Evolutionary conservation across 1,140 invertebrate genomes (phyloP), one percentile per base, ranked within the genome.

Genomic region (Halesus radiatus): DNA sequence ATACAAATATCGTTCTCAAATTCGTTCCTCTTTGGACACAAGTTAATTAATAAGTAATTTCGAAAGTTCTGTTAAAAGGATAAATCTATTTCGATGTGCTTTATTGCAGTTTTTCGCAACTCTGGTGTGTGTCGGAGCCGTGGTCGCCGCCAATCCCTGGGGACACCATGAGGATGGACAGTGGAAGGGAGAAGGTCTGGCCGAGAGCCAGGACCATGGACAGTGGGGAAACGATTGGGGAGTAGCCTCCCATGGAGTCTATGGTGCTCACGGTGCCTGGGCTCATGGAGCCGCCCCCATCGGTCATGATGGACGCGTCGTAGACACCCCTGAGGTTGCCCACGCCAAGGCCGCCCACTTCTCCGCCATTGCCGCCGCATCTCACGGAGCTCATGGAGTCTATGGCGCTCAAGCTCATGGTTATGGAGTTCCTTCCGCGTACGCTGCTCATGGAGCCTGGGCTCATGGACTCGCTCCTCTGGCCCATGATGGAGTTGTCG

Each of bases 341-440:
- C 87, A 88, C 80, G 88, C 88, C 68, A 88, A 88, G 77, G 88
- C 88, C 80, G 87, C 88, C 79, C 88, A 89, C 85, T 85, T 88
- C 79, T 87, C 88, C 78, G 78, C 78, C 22, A 70, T 62, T 29
- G 10, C 79, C 56, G 54, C 74, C 29, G 81, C 54, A n/a, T 56
- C 45, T 3, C 50, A 66, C 16, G 76, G 73, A 20, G 15, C n/a
- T 26, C 56, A 54, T 45, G 32, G 18, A 16, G 77, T 64, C 64
- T 26, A 76, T 73, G 79, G 76, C n/a, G 75, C 26, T 37, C 32
- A 6, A 3, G 78, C 78, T 50, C 54, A 79, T 60, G 70, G 70
- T 50, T 68, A 79, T 60, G 70, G 70, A 18, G 66, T 62, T 56
- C 66, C 77, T 7, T 68, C 77, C 16, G 66, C 54, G 18, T 66